phyloP scores from a whole-genome alignment of 92 coral and sea anemone genomes.

The Virgularia gustaviana region DNA sequence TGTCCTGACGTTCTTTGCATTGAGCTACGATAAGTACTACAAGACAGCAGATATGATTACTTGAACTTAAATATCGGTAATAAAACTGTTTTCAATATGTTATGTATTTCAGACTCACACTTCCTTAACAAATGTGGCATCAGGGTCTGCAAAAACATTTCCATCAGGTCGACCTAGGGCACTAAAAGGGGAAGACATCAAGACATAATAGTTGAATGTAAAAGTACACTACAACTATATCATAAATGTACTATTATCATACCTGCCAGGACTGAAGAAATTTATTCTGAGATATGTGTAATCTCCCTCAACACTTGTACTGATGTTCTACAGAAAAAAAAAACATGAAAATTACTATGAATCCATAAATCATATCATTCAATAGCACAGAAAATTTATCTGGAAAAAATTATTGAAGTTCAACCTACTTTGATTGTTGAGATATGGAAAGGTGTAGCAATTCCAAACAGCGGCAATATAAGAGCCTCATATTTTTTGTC shows the following conservation, averaged over 20 bases:
- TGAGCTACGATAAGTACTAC: conserved; percentile 93
- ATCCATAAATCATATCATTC: background rate
- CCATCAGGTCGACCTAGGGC: conserved; percentile 87
- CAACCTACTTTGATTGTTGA: conserved; percentile 94
- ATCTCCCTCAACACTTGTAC: conserved; percentile 97
- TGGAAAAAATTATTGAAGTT: too few species aligned
- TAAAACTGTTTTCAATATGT: background rate
- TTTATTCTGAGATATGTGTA: conserved; percentile 92
- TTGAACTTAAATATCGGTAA: background rate
- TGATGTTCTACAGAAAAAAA: conserved; percentile 69
- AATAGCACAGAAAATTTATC: background rate
- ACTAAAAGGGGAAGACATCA: conserved; percentile 40
- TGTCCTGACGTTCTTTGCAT: conserved; percentile 77
- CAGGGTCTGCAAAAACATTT: conserved; percentile 87
- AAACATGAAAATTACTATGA: background rate
- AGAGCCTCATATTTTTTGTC: conserved; percentile 95
- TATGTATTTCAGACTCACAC: conserved; percentile 56
- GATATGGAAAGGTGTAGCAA: conserved; percentile 94
- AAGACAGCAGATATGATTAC: background rate
- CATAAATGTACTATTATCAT: background rate
- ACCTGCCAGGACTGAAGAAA: conserved; percentile 98
- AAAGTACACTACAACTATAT: background rate
- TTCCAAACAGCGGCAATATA: conserved; percentile 89
- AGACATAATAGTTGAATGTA: background rate
- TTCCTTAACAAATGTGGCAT: conserved; percentile 92